A percentile compares a stretch with the other conserved stretches of the same genome.
Evolutionary conservation across 1,140 invertebrate genomes (phyloP).

Genomic region (Sarcophaga peregrina): DNA sequence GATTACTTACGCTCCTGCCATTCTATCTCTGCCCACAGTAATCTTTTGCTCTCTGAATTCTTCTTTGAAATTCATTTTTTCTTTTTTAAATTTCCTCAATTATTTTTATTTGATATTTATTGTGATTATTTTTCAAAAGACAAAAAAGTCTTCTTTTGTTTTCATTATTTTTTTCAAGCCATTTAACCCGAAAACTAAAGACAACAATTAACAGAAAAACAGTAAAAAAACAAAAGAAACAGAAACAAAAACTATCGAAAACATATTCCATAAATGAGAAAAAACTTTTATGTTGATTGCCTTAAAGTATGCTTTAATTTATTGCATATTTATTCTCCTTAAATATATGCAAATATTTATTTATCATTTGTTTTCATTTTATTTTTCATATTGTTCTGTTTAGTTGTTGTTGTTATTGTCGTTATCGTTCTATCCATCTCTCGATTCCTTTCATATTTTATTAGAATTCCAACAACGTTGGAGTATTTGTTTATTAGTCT

Average conservation of each 20-base stretch:
- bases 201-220: neutral
- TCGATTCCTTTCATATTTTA: no score
- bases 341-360: neutral
- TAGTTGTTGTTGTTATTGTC: no score
- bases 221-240: neutral
- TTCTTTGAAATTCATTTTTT: no score
- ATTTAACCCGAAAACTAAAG: neutral
- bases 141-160: neutral
- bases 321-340: neutral
- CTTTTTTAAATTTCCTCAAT: neutral
- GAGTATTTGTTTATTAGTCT: constrained; percentile 4
- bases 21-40: no score
- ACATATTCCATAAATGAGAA: neutral
- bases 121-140: neutral
- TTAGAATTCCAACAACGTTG: no score
- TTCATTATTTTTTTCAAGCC: neutral
- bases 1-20: no score
- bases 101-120: neutral
- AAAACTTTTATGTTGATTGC: neutral
- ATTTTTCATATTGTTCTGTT: no score
- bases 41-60: no score
- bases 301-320: neutral
- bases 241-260: neutral
- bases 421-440: no score
- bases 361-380: neutral